Percentiles rank a stretch among this genome's conserved stretches.
These are phyloP conservation scores for Volucella inflata DNA, from an alignment of 2,888 invertebrate genomes.

Conservation along the genomic window DNA sequence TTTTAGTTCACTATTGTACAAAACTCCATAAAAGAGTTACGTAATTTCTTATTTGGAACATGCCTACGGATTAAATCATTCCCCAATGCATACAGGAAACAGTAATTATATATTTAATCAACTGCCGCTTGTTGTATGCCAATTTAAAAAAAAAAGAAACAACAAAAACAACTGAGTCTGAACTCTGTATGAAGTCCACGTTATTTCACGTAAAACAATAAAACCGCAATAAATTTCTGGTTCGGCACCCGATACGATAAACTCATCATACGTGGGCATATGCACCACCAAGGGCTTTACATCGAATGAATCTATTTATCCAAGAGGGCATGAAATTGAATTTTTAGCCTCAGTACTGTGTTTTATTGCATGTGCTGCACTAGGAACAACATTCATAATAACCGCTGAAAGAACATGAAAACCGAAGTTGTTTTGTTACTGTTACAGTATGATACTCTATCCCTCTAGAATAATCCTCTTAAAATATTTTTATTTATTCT, in stretches of 20 bases:
- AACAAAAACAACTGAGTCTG: not conserved
- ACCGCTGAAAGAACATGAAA: constrained; percentile 33
- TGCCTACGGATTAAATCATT: not conserved
- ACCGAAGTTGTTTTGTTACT: constrained; percentile 65
- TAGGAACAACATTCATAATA: constrained; percentile 36
- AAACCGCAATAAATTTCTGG: constrained; percentile 71
- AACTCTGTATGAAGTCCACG: constrained; percentile 51
- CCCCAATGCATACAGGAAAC: constrained; percentile 1
- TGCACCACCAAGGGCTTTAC: constrained; percentile 53
- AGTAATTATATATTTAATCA: constrained; percentile 39
- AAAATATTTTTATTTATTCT: constrained; percentile 38
- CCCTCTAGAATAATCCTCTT: constrained; percentile 64
- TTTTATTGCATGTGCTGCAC: constrained; percentile 35
- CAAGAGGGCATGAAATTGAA: constrained; percentile 82
- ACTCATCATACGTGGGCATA: constrained; percentile 22
- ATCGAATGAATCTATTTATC: constrained; percentile 68
- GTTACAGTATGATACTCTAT: constrained; percentile 32
- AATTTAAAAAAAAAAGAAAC: not conserved
- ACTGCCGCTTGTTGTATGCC: constrained; percentile 8
- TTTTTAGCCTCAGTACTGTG: constrained; percentile 75
- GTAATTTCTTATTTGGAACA: too few species aligned
- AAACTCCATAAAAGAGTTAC: too few species aligned
- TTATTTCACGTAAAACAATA: constrained; percentile 67
- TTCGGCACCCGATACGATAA: constrained; percentile 52
- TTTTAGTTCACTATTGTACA: too few species aligned